phyloP scores from a whole-genome alignment of 2,113 vertebrate genomes.

The Aptenodytes forsteri region DNA sequence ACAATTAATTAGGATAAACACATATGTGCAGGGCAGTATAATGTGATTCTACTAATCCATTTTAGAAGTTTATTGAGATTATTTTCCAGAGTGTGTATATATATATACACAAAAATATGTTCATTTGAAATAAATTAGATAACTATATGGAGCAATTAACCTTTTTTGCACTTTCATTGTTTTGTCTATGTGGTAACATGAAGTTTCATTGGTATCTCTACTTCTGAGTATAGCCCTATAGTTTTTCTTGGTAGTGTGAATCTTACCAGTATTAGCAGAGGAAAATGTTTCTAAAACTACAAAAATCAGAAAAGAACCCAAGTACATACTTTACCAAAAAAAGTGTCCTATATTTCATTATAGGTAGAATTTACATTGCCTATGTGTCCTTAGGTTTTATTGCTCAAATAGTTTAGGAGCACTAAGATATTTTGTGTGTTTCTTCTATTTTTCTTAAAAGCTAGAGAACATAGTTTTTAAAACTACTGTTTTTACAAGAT shows the following conservation, averaged over 20 bases:
- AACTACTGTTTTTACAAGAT: not conserved
- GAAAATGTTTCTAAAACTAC: not conserved
- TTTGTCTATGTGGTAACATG: not conserved
- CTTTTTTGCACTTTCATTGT: not conserved
- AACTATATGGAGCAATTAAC: not conserved
- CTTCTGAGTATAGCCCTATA: not conserved
- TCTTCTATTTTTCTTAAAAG: not conserved
- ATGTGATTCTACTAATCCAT: not conserved
- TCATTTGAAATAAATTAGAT: not conserved
- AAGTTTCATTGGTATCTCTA: not conserved
- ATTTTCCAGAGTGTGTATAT: not conserved
- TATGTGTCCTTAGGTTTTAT: not conserved
- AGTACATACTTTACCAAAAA: not conserved
- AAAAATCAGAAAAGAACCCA: not conserved
- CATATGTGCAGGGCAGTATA: not conserved
- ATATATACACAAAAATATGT: not conserved
- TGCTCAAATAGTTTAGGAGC: not conserved
- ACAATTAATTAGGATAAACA: not conserved
- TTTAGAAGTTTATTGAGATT: not conserved
- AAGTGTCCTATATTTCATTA: not conserved
- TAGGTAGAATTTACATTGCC: not conserved
- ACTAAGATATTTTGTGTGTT: not conserved
- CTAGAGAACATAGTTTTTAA: not conserved
- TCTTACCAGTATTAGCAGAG: not conserved
- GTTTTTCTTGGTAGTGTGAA: not conserved